Base-by-base conservation (phyloP, 1,140 invertebrate genomes). In the Ostrea denselamellosa region DNA sequence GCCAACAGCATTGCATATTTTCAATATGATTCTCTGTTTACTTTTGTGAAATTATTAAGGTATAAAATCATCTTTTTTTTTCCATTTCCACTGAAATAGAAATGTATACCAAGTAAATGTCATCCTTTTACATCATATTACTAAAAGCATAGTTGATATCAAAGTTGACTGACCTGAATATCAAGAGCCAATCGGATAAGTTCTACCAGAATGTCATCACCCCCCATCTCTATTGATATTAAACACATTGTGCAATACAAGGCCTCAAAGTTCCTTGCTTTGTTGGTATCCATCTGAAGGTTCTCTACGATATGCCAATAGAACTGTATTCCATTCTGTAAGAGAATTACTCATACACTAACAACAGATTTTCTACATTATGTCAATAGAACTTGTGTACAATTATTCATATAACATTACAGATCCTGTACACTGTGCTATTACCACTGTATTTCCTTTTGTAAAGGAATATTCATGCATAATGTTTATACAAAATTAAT, bases 241-340 rank as follows among this genome's bases (percentile, higher is more conserved):
- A 99, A 95, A 54, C 98, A 97, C 88, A 99, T 95, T 0, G 98
- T 99, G 87, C 98, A 98, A 93, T 98, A 99, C 71, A 99, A 90
- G 14, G 98, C 97, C 94, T 98, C 97, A 90, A 98, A 96, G 95
- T 98, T 98, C 89, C 98, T 97, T 14, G 97, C 95, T 4, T 96
- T 96, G 94, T 98, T 98, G 68, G 97, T 97, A 82, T 96, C 95
- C 89, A 97, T 95, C 93, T 97, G 97, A 3, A 98, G 92, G 90
- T 96, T 96, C 90, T 97, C 97, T 91, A 97, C 96, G 2, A 98
- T 90, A 88, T 94, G 93, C 88, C 91, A 93, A 86, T 94, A 94
- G 62, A 95, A 92, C 87, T 93, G 91, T 84, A 91, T 90, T 25
- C 92, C 92, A 90, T 90, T 92, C 93, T 94, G 89, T 52, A 85